These are phyloP conservation scores for Podotricha telesiphe DNA, from an alignment of 2,888 invertebrate species.

Conservation along the genomic window DNA sequence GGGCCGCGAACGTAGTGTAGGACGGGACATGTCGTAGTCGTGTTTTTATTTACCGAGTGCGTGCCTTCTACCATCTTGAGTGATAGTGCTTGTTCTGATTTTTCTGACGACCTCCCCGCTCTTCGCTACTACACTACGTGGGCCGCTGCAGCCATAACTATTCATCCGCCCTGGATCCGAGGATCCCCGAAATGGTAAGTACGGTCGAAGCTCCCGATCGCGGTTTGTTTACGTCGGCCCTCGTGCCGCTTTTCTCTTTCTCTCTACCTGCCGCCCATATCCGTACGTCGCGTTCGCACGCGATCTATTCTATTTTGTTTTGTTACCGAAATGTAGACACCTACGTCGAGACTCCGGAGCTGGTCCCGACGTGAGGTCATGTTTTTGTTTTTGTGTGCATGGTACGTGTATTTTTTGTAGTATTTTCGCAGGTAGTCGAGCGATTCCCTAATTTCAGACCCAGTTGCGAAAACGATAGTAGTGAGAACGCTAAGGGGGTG, in stretches of 20 bases:
- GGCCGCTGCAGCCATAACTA: constrained; percentile 64
- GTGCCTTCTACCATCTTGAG: constrained; percentile 66
- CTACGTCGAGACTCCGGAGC: constrained; percentile 71
- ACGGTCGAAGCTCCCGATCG: constrained; percentile 80
- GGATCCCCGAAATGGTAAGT: constrained; percentile 82
- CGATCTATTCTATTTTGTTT: constrained; percentile 82
- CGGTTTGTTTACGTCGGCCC: constrained; percentile 81
- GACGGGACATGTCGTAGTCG: constrained; percentile 78
- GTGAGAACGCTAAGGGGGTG: constrained; percentile 52
- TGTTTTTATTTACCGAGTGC: constrained; percentile 63
- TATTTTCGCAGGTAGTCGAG: constrained; percentile 77
- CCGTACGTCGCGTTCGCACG: constrained; percentile 76
- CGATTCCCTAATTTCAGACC: constrained; percentile 59
- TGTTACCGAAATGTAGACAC: constrained; percentile 82
- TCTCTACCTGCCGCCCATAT: constrained; percentile 80
- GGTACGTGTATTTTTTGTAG: constrained; percentile 70
- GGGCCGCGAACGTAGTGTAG: constrained; percentile 81
- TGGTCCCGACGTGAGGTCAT: constrained; percentile 70
- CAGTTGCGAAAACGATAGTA: constrained; percentile 41
- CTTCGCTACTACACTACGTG: constrained; percentile 79
- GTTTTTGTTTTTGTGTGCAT: constrained; percentile 76
- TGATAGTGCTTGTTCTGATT: constrained; percentile 70
- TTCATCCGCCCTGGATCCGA: constrained; percentile 59
- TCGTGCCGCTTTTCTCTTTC: constrained; percentile 72
- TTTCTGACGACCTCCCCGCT: constrained; percentile 71